Conservation (phyloP, 2,113 vertebrate species). For the Mus spicilegus region DNA sequence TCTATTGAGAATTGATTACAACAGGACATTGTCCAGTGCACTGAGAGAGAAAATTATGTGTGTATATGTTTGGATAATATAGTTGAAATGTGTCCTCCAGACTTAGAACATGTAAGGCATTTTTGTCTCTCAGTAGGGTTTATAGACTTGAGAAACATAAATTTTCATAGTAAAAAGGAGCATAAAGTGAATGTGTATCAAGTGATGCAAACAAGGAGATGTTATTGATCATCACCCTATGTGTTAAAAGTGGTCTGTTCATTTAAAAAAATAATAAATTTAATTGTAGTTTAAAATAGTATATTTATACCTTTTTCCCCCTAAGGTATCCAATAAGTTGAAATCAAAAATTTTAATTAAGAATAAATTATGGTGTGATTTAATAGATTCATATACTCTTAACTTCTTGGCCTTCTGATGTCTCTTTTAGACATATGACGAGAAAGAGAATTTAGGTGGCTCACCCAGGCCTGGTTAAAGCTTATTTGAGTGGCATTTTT, state of each 20-base stretch:
- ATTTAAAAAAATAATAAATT: neutral
- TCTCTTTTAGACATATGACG: constrained; percentile 2
- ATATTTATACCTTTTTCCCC: constrained; percentile 17
- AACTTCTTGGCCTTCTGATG: neutral
- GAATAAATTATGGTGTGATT: neutral
- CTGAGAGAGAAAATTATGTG: neutral
- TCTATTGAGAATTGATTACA: neutral
- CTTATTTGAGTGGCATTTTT: neutral
- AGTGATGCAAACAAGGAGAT: neutral
- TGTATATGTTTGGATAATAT: neutral
- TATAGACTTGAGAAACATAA: neutral
- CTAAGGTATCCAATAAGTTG: neutral
- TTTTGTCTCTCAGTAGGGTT: neutral
- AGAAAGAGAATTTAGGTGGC: neutral
- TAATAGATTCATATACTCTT: neutral
- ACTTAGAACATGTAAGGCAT: neutral
- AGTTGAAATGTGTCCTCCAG: neutral
- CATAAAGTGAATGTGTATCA: neutral
- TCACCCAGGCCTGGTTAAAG: neutral
- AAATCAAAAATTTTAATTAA: constrained; percentile 30
- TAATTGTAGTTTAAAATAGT: neutral
- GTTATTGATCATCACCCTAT: neutral
- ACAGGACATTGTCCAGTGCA: neutral
- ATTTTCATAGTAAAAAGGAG: neutral
- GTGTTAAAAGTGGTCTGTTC: neutral